Evolutionary conservation across 2,113 vertebrate genomes (phyloP).

Genomic region (Bothrops jararaca): DNA sequence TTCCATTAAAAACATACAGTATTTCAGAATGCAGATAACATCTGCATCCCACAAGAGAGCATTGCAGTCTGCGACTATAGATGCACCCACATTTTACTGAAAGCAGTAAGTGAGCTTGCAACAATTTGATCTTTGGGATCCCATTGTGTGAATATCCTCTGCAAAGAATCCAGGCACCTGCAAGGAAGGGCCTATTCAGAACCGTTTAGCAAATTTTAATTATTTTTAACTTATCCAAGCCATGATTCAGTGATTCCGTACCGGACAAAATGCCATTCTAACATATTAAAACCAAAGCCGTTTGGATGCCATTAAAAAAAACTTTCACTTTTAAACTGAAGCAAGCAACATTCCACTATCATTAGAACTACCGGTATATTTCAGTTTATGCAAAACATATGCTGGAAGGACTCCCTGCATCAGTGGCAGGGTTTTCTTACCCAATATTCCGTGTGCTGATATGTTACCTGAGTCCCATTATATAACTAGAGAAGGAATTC

Average conservation of each 20-base stretch:
- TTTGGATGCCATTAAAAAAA: not conserved
- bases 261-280: too few relatives aligned
- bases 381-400: not conserved
- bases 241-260: not conserved
- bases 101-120: not conserved
- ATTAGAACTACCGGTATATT: not conserved
- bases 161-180: not conserved
- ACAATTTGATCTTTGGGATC: not conserved
- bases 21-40: not conserved
- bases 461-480: not conserved
- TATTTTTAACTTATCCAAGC: not conserved
- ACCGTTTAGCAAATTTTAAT: not conserved
- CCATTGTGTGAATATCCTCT: not conserved
- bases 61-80: fast-evolving
- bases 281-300: not conserved
- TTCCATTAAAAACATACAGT: not conserved
- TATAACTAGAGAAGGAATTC: not conserved
- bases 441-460: not conserved
- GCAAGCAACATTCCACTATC: not conserved
- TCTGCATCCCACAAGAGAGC: not conserved
- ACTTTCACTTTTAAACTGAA: not conserved
- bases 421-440: not conserved
- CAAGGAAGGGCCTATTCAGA: not conserved
- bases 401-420: not conserved
- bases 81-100: not conserved